These are phyloP conservation scores for Clostera curtula DNA, from an alignment of 2,888 invertebrate species.

Conservation along the genomic window DNA sequence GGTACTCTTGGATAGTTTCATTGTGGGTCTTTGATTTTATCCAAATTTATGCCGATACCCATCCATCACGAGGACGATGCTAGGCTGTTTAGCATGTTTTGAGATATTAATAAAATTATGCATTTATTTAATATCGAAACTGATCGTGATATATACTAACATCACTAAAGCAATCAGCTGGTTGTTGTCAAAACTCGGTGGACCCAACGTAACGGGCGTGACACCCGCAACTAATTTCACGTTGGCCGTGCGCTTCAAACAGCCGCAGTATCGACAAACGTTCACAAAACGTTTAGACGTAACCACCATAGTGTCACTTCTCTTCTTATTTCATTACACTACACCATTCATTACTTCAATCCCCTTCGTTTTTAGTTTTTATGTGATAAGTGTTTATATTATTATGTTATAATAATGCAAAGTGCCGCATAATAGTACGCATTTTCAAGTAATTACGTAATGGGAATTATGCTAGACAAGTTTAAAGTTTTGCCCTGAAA, in stretches of 20 bases:
- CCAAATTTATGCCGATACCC: too few relatives aligned
- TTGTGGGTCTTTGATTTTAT: too few relatives aligned
- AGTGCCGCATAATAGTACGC: conserved; percentile 63
- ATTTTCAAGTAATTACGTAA: conserved; percentile 71
- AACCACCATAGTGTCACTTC: conserved; percentile 65
- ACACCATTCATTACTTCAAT: conserved; percentile 54
- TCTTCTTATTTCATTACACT: conserved; percentile 64
- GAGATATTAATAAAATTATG: conserved; percentile 3
- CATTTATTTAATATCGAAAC: not conserved
- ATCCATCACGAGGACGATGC: too few relatives aligned
- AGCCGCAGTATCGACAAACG: conserved; percentile 71
- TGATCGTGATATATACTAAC: conserved; percentile 9
- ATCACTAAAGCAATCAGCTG: conserved; percentile 62
- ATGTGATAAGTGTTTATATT: conserved; percentile 65
- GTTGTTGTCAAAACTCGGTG: conserved; percentile 54
- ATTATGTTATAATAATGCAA: conserved; percentile 57
- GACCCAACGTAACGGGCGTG: conserved; percentile 41
- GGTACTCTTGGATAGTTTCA: too few relatives aligned
- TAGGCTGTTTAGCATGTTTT: too few relatives aligned
- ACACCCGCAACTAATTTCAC: conserved; percentile 49
- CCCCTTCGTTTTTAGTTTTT: conserved; percentile 55
- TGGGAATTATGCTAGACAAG: conserved; percentile 75
- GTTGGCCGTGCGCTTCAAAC: conserved; percentile 58
- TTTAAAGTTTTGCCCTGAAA: conserved; percentile 74
- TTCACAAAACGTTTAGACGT: conserved; percentile 72